Base-by-base conservation (phyloP, 2,113 vertebrate genomes). In the Perca flavescens region DNA sequence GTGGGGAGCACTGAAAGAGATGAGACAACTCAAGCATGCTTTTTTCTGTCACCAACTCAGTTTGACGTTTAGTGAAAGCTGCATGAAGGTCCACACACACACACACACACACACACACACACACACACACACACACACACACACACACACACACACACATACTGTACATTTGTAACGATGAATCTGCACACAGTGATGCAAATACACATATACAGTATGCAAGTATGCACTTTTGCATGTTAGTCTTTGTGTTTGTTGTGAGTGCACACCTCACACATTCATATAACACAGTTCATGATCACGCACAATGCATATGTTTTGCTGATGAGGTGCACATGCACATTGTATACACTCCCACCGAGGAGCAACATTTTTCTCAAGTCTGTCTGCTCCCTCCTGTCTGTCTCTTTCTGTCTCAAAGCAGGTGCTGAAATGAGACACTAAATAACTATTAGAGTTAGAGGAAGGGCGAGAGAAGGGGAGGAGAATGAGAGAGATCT, bases 351-450 rank as follows among this genome's bases (percentile, higher is more conserved):
- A 79, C 61, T 82, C 50, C 56, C 49, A 53, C 19, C 16, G 7
- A 69, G 67, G 77, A 90, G 80, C 78, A 58, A 76, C 74, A 88
- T 77, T 79, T 90, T 85, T 69, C 64, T 75, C 47, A 83, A 56
- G n/a, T 77, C 78, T 63, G 61, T 76, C 76, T 60, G 54, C 77
- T 86, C 66, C 68, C 69, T 87, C 57, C 60, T 76, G 71, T 72
- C 84, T 75, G 28, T 78, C 36, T 49, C 61, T 79, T 64, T 90
- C 69, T 86, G 71, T 87, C 84, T 89, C 61, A 69, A 73, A 89
- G 93, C 94, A 95, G 93, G 93, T 95, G 94, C 89, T 93, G 86
- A 92, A 94, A 93, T 89, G 78, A 92, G 85, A 93, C 91, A 92
- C 93, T 93, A 94, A 95, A 94, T 92, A 93, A 92, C 84, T 93